Conservation (phyloP, 2,113 vertebrate species). For the Anthoscopus minutus region DNA sequence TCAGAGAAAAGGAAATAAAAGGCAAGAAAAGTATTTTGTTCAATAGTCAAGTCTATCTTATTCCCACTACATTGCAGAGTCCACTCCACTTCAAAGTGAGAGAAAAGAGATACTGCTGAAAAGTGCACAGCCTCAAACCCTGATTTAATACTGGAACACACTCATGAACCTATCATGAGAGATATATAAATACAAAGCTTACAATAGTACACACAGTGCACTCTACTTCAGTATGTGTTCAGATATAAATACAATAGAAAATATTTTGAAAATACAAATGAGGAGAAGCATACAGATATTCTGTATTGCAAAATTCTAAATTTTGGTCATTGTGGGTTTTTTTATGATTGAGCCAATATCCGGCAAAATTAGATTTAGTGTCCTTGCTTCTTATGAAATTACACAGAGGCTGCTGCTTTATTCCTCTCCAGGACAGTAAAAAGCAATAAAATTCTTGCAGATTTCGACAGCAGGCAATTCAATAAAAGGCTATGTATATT, state of each 20-base stretch:
- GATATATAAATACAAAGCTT: neutral
- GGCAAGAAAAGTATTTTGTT: neutral
- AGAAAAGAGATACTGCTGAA: neutral
- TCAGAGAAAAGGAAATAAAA: neutral
- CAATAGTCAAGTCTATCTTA: neutral
- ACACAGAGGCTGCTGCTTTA: constrained; percentile 74
- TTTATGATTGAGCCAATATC: constrained; percentile 73
- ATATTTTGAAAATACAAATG: neutral
- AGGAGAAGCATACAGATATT: neutral
- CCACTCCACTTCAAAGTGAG: neutral
- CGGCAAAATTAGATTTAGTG: constrained; percentile 79
- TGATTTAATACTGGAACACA: neutral
- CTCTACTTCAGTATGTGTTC: neutral
- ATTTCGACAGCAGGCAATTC: constrained; percentile 81
- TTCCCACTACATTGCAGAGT: neutral
- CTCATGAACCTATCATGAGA: neutral
- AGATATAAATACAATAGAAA: neutral
- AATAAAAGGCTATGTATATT: constrained; percentile 85
- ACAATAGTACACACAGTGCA: neutral
- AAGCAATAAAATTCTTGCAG: constrained; percentile 84
- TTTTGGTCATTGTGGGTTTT: constrained; percentile 62
- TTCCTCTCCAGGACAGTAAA: constrained; percentile 81
- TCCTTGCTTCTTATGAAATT: constrained; percentile 79
- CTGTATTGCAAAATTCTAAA: constrained; percentile 21
- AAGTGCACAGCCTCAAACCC: neutral